These are phyloP conservation scores for Stomorhina lunata DNA, from an alignment of 2,888 invertebrate genomes.

Conservation along the genomic window DNA sequence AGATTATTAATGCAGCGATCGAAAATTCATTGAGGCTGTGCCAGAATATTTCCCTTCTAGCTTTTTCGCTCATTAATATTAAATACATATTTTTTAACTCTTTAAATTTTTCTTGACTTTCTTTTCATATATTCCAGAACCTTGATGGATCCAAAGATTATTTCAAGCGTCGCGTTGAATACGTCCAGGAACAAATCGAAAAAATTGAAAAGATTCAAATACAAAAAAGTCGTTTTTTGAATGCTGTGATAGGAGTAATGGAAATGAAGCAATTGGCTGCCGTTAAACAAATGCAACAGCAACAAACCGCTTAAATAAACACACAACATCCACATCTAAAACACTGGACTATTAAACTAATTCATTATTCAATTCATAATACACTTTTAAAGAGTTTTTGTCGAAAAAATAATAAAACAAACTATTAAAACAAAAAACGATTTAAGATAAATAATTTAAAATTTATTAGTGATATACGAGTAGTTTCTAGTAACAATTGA, in stretches of 20 bases:
- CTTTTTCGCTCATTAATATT: too few relatives aligned
- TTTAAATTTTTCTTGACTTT: not conserved
- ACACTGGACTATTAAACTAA: constrained; percentile 21
- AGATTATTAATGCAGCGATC: too few relatives aligned
- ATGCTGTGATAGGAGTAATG: constrained; percentile 88
- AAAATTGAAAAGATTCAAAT: constrained; percentile 86
- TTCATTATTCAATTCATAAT: constrained; percentile 27
- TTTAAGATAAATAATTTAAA: not conserved
- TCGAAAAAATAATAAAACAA: constrained; percentile 17
- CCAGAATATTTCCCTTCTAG: too few relatives aligned
- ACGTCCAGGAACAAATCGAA: constrained; percentile 96
- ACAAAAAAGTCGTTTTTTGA: constrained; percentile 89
- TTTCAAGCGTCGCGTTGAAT: constrained; percentile 94
- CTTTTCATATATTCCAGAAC: constrained; percentile 81
- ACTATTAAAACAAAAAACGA: constrained; percentile 29
- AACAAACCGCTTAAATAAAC: constrained; percentile 68
- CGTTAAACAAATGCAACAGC: constrained; percentile 73
- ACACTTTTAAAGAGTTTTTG: constrained; percentile 24
- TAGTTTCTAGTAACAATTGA: constrained; percentile 21
- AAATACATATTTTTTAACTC: too few relatives aligned
- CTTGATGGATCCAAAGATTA: constrained; percentile 92
- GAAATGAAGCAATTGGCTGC: constrained; percentile 83
- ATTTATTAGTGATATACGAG: not conserved
- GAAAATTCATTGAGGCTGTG: too few relatives aligned
- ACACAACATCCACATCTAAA: constrained; percentile 13